Base-by-base conservation (phyloP, 2,113 vertebrate genomes). In the Chroicocephalus ridibundus region DNA sequence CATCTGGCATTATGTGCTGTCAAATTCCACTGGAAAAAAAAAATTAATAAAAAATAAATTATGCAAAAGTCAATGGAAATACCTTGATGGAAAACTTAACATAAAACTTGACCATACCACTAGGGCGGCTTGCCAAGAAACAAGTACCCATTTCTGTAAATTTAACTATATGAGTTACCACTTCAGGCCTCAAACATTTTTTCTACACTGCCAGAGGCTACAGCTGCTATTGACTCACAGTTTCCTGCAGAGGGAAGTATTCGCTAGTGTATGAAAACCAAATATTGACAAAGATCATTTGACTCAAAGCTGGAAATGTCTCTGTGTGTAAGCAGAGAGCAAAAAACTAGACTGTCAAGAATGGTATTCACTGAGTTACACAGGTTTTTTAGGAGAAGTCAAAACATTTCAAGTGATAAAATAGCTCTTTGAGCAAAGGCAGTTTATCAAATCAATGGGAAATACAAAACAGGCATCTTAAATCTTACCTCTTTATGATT, bases 181-280 rank as follows among this genome's bases (percentile, higher is more conserved):
- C 29, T 78, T 76, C 46, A 44, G 47, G 60, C 44, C 42, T 71
- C 9, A 0, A 44, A 17, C 3, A 2, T 26, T 46, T 61, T 69
- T 68, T 18, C 19, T 62, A 1, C 1, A 0, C 9, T 86, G 64
- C 31, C 27, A 24, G n/a, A 49, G 64, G 27, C 60, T 68, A 15
- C 75, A 58, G 27, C 52, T 96, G 91, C 61, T 69, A 6, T 11
- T 86, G 64, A 47, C 88, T 69, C 55, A 13, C 5, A 25, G 38
- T 76, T 84, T 95, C 96, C 97, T 97, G 96, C 82, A 97, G 97
- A 84, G 96, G 97, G 97, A 96, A 85, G 87, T 93, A 76, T 90
- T 77, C 19, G 22, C 85, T 66, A 92, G 52, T 38, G 38, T 65
- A 83, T 96, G 85, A 93, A 83, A 70, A 32, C 4, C 65, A 86